Evolutionary conservation across 2,797 vertebrate genomes (phyloP), one percentile per base, ranked within the genome.

Genomic region (Labroides dimidiatus): DNA sequence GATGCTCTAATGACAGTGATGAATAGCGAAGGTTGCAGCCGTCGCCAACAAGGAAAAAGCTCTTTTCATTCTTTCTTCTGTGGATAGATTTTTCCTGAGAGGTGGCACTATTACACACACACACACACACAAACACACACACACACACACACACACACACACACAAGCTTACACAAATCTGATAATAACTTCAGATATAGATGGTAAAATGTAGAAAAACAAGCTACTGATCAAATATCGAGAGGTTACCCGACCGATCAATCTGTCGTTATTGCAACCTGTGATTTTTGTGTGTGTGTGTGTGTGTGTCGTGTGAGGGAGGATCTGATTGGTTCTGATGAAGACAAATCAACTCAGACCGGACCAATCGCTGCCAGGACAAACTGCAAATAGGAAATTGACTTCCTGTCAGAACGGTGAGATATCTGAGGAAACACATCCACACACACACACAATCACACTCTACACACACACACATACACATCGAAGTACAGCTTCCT

Each of bases 301-400:
- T 24, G 15, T 43, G 6, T 39, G 1, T 16, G 27, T 39, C 1
- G 7, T 8, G 16, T 33, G 16, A n/a, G 16, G 58, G 62, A 43
- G 4, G 52, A 63, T 64, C 77, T 60, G 82, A 82, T 84, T 75
- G 74, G 81, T 64, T 80, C 50, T 57, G 75, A 78, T 69, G 56
- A 77, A 73, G 82, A 87, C 69, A 80, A 87, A 87, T 84, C 78
- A 87, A 84, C n/a, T 80, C 76, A 6, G 72, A 69, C 68, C 17
- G 33, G 78, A 87, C 87, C 82, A 84, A 88, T 82, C 78, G 53
- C 72, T 64, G 71, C 74, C 82, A 79, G 71, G 77, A 85, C 79
- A 76, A 87, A 88, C 89, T 86, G 89, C 86, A 88, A 90, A 90
- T 88, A 84, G 82, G 75, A 89, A 88, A 90, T 88, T 87, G 87